phyloP scores from a whole-genome alignment of 2,113 vertebrate genomes.

The Oreochromis tanganicae region DNA sequence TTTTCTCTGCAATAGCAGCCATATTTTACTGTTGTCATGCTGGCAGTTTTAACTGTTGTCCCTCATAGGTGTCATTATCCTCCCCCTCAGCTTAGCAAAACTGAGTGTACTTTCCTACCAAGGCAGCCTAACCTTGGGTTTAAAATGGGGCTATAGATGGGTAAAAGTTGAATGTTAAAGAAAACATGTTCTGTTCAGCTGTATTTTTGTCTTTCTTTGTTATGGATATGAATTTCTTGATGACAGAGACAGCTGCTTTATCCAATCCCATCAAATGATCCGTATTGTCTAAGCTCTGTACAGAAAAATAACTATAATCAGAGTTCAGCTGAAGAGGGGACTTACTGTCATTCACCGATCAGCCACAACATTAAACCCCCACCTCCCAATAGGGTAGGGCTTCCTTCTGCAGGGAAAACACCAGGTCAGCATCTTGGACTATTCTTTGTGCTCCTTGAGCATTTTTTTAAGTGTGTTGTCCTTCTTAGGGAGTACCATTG shows the following conservation, averaged over 20 bases:
- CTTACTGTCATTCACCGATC: not conserved
- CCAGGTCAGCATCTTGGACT: not conserved
- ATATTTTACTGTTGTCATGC: not conserved
- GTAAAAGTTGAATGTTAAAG: rapidly evolving
- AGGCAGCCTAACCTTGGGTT: not conserved
- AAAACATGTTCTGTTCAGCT: not conserved
- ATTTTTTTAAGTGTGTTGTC: not conserved
- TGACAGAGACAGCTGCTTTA: not conserved
- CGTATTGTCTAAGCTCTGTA: not conserved
- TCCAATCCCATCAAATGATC: not conserved
- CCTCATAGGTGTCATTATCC: not conserved
- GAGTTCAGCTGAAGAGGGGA: not conserved
- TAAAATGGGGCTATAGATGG: not conserved
- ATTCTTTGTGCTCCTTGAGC: not conserved
- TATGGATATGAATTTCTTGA: not conserved
- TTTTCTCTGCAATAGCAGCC: not conserved
- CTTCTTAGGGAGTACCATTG: not conserved
- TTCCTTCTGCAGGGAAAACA: not conserved
- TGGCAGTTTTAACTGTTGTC: not conserved
- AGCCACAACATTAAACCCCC: not conserved
- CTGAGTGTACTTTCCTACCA: not conserved
- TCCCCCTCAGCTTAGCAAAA: not conserved
- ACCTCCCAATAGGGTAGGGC: not conserved
- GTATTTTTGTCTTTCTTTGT: not conserved
- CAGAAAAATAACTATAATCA: not conserved